Percentiles rank a stretch among this genome's conserved stretches.
Conservation (phyloP, 2,888 invertebrate genomes). For the Tanypteryx hageni region DNA sequence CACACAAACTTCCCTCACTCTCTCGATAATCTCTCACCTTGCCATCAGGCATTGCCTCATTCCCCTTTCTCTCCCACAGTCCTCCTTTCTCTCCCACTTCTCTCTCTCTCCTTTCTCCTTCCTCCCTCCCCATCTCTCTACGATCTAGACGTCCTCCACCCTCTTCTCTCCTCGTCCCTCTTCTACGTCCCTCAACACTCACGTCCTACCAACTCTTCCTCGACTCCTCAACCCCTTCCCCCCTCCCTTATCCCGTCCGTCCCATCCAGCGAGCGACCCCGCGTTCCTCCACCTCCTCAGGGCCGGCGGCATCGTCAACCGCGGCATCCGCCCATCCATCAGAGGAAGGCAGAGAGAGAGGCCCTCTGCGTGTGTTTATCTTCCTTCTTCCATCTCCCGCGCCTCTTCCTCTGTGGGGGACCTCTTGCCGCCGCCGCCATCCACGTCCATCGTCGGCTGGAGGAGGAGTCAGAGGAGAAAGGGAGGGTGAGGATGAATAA, state of each 20-base stretch:
- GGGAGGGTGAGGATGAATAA: neutral
- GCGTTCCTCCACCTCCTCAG: neutral
- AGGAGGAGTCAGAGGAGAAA: neutral
- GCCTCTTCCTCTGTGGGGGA: conserved; percentile 58
- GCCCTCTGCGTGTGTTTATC: conserved; percentile 44
- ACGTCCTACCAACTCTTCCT: neutral
- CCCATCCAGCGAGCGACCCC: neutral
- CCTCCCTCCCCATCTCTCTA: neutral
- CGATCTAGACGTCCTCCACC: neutral
- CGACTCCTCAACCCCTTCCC: neutral
- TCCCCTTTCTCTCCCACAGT: too few relatives aligned
- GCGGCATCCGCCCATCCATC: conserved; percentile 46
- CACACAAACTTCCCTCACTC: too few relatives aligned
- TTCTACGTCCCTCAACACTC: neutral
- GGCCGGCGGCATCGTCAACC: conserved; percentile 42
- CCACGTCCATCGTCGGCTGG: neutral
- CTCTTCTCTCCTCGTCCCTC: neutral
- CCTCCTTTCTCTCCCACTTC: too few relatives aligned
- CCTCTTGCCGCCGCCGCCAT: conserved; percentile 46
- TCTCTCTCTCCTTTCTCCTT: neutral
- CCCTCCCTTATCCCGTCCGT: neutral
- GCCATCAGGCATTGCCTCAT: too few relatives aligned
- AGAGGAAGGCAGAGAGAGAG: neutral
- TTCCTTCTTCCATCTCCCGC: conserved; percentile 52
- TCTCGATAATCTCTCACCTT: too few relatives aligned